Base-by-base conservation (phyloP, 1,140 invertebrate genomes). In the Carcinoscorpius rotundicauda region DNA sequence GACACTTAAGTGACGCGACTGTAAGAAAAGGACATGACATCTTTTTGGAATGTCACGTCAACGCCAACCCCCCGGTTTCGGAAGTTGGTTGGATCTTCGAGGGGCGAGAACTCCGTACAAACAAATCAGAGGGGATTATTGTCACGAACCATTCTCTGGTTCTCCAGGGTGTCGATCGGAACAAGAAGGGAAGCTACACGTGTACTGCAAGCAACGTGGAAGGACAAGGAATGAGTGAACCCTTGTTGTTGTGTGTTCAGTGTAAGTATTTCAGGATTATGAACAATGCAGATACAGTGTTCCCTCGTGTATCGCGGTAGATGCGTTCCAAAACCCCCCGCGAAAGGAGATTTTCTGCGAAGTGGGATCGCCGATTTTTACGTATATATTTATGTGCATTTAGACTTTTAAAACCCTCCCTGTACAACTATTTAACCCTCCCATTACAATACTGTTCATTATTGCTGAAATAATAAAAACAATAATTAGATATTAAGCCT, bases 161-260 rank as follows among this genome's bases (percentile, higher is more conserved):
- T 4, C 69, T 78, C 51, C 73, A 75, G 66, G 70, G 72, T 29
- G 74, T 77, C 6, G 62, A 60, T n/a, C 60, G 72, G 48, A 68
- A 71, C 10, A 71, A 74, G 61, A 64, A 68, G 10, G 76, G 76
- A 9, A 64, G 69, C 6, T 95, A 93, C 78, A 89, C 88, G 2
- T 96, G 92, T 75, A 86, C 91, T 4, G 91, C 90, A 0, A 87
- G 85, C 76, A 96, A 95, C 75, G 84, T 84, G 0, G 89, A 93
- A 77, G 92, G 91, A 0, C 87, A 91, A 71, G 89, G 90, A 5
- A 86, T 88, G 67, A 93, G 90, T 77, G 82, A 84, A 59, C 81
- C 85, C 3, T 89, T 94, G 74, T 81, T 85, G 63, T 79, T 96
- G 62, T 87, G 93, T 77, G 89, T 96, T 63, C 83, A 92, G 56